Evolutionary conservation across 2,797 vertebrate genomes (phyloP).

Genomic region (Oryzias dopingdopingensis): DNA sequence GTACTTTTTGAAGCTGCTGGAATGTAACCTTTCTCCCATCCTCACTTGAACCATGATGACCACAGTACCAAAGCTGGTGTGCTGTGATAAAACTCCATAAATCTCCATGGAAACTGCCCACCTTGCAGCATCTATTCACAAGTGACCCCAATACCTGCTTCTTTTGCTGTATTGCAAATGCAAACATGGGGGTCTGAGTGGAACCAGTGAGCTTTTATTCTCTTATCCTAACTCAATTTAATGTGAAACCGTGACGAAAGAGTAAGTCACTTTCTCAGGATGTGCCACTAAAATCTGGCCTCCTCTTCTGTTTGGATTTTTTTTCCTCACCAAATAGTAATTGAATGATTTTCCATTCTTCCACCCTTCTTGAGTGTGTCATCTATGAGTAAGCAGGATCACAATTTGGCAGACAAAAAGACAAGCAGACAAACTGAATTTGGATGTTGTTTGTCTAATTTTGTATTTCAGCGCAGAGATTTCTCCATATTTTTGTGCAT

Average conservation of each 20-base stretch:
- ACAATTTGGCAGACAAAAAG: neutral
- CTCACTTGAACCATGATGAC: neutral
- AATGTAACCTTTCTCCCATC: neutral
- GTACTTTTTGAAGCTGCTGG: neutral
- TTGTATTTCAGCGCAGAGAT: too few species aligned
- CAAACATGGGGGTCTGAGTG: neutral
- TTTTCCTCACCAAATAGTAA: neutral
- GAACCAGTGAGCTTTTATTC: neutral
- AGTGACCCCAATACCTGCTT: neutral
- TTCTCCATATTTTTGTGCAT: too few species aligned
- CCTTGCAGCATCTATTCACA: constrained; percentile 4
- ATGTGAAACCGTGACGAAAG: neutral
- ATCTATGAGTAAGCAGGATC: constrained; percentile 30
- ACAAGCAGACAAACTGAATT: neutral
- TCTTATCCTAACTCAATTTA: neutral
- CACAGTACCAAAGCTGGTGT: constrained; percentile 1
- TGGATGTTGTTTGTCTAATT: too few species aligned
- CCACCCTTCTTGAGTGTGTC: constrained; percentile 20
- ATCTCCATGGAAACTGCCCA: neutral
- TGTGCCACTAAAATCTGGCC: constrained; percentile 11
- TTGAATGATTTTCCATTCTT: constrained; percentile 5
- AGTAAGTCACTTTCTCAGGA: constrained; percentile 20
- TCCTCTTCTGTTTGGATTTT: constrained; percentile 4
- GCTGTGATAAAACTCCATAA: neutral
- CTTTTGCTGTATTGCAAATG: neutral